phyloP scores from a whole-genome alignment of 2,113 vertebrate genomes.

The Lagopus muta region DNA sequence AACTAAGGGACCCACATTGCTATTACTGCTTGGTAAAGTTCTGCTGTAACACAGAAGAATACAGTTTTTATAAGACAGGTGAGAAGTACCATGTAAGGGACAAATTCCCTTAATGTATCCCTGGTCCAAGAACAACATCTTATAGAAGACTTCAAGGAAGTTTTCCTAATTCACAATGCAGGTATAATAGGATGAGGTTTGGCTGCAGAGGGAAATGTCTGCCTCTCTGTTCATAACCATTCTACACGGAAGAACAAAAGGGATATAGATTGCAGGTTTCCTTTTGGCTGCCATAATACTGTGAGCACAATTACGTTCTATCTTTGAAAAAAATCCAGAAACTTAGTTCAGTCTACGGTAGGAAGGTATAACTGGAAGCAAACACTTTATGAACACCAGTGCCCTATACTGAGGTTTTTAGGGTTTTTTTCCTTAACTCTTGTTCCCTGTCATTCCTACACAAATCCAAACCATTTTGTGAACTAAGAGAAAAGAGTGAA shows the following conservation, averaged over 20 bases:
- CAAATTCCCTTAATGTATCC: not conserved
- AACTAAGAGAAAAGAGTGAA: not conserved
- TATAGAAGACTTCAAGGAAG: not conserved
- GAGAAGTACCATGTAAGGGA: not conserved
- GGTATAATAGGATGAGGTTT: not conserved
- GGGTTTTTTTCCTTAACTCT: not conserved
- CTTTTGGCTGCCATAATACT: not conserved
- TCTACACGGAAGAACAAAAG: fast-evolving
- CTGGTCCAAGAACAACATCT: not conserved
- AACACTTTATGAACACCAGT: not conserved
- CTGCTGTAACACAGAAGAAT: not conserved
- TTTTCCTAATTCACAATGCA: not conserved
- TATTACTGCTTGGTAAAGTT: not conserved
- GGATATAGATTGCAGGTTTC: not conserved
- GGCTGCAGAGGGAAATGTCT: not conserved
- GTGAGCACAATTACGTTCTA: not conserved
- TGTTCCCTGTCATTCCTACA: not conserved
- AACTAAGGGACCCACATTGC: not conserved
- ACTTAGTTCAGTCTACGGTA: not conserved
- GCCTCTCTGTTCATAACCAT: not conserved
- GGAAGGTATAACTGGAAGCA: not conserved
- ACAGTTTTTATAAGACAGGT: not conserved
- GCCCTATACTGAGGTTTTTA: not conserved
- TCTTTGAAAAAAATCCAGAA: not conserved
- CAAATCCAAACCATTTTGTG: not conserved